Conservation (phyloP, 2,797 vertebrate genomes). For the Meriones psammophilus region DNA sequence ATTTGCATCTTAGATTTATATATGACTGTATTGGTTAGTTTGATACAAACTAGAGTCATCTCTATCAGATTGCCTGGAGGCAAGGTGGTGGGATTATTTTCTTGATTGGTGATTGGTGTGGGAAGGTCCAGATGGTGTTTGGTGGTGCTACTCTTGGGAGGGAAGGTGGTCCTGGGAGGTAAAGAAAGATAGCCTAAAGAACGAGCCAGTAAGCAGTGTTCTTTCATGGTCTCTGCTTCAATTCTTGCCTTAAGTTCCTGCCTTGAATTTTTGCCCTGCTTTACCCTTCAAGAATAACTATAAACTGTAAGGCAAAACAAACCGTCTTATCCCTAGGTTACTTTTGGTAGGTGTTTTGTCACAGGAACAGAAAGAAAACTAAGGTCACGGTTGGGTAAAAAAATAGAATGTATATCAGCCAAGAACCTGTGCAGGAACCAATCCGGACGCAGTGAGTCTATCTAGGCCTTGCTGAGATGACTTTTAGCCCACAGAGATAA, state of each 20-base stretch:
- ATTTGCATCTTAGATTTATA: not conserved
- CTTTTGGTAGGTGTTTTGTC: not conserved
- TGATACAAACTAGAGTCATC: not conserved
- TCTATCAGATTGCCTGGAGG: not conserved
- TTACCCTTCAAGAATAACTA: not conserved
- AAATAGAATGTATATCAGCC: not conserved
- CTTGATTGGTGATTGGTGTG: not conserved
- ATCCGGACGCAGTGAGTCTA: not conserved
- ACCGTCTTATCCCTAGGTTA: not conserved
- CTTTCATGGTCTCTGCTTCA: not conserved
- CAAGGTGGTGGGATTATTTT: not conserved
- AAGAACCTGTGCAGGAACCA: not conserved
- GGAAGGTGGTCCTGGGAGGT: not conserved
- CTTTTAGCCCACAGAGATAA: not conserved
- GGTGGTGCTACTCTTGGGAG: not conserved
- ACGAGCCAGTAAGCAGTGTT: not conserved
- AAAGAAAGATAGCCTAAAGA: not conserved
- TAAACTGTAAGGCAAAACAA: not conserved
- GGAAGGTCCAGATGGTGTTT: not conserved
- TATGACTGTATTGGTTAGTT: not conserved
- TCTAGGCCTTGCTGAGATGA: constrained; percentile 28
- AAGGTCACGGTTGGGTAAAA: not conserved
- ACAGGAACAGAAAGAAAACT: not conserved
- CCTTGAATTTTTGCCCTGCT: not conserved
- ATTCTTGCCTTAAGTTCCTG: not conserved